phyloP scores from a whole-genome alignment of 2,888 invertebrate genomes.

The Trichacis sp. region DNA sequence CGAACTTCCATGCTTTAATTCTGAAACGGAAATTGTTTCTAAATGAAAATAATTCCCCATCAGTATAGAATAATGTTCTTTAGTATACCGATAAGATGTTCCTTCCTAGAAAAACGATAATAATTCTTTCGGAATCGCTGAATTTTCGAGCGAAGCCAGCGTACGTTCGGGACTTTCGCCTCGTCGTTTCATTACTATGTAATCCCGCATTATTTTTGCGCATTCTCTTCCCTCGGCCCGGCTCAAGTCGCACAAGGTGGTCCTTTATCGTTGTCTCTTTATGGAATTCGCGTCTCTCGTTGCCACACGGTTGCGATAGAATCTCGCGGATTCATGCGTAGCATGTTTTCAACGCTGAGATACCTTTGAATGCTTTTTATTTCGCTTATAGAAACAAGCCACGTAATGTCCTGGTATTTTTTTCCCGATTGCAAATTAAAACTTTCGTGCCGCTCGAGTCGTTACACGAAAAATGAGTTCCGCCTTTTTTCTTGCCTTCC shows the following conservation, averaged over 20 bases:
- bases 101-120: too few relatives aligned
- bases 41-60: too few relatives aligned
- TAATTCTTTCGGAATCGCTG: constrained; percentile 31
- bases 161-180: background rate
- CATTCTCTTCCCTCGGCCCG: constrained; percentile 3
- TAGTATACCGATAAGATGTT: constrained; percentile 19
- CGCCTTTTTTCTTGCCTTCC: background rate
- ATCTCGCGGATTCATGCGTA: constrained; percentile 17
- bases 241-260: constrained; percentile 10
- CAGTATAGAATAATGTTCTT: too few relatives aligned
- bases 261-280: constrained; percentile 18
- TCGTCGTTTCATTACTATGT: constrained; percentile 4
- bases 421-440: constrained; percentile 6
- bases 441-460: background rate
- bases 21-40: too few relatives aligned
- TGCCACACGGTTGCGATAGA: constrained; percentile 15
- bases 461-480: background rate
- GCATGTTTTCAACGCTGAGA: constrained; percentile 11
- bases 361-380: constrained; percentile 7
- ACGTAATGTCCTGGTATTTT: constrained; percentile 4
- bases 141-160: constrained; percentile 53
- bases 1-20: too few relatives aligned
- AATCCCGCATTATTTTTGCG: constrained; percentile 5
- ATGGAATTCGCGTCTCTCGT: constrained; percentile 19
- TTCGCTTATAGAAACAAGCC: constrained; percentile 7